Conservation (phyloP, 2,888 invertebrate genomes). For the Artemia sp. region DNA sequence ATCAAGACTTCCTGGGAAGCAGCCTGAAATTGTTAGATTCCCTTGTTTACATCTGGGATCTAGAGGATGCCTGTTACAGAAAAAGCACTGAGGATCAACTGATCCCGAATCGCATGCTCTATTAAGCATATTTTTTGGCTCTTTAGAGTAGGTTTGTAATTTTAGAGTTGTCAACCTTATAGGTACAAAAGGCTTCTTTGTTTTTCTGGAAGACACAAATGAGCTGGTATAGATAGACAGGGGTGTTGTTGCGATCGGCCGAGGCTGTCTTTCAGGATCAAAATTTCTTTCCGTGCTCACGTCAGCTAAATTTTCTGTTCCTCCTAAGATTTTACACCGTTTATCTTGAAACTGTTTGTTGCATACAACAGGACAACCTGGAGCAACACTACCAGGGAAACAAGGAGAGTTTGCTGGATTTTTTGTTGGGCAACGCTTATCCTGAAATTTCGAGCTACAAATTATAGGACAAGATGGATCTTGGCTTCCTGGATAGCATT, state of each 20-base stretch:
- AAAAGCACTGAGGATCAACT: not conserved
- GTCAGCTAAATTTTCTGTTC: not conserved
- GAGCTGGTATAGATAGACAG: not conserved
- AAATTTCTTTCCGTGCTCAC: not conserved
- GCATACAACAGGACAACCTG: not conserved
- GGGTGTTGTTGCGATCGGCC: not conserved
- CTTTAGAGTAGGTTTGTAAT: too few species aligned
- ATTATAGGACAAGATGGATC: slow-evolving; percentile 3
- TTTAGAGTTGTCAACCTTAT: too few species aligned
- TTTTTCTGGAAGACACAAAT: not conserved
- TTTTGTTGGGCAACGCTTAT: not conserved
- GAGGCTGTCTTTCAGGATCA: not conserved
- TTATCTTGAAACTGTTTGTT: not conserved
- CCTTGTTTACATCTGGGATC: not conserved
- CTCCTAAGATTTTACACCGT: not conserved
- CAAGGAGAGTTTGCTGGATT: not conserved
- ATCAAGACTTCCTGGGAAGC: not conserved
- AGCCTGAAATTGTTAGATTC: not conserved
- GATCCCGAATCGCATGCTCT: not conserved
- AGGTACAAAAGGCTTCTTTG: not conserved
- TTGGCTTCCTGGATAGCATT: not conserved
- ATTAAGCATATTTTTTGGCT: not conserved
- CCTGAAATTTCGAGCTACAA: not conserved
- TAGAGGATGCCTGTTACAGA: not conserved
- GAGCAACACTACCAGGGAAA: not conserved